Conservation (phyloP, 2,888 invertebrate genomes). For the Cerastis leucographa region DNA sequence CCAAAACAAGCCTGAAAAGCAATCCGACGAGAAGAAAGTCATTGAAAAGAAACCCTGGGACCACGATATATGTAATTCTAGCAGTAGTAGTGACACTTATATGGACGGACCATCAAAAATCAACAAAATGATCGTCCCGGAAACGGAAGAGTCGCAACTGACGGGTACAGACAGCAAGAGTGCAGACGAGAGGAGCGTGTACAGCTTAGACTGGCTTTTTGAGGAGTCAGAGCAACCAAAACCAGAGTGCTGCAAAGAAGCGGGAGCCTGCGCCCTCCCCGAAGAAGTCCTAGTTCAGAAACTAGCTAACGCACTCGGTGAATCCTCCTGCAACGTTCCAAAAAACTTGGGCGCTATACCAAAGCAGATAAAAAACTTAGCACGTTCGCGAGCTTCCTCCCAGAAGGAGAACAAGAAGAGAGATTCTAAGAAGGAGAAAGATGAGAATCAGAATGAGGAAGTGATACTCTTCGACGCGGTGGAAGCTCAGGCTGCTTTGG, state of each 20-base stretch:
- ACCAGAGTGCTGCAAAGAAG: slow-evolving; percentile 74
- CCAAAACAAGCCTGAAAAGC: slow-evolving; percentile 79
- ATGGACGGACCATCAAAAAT: slow-evolving; percentile 79
- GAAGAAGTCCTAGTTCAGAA: slow-evolving; percentile 81
- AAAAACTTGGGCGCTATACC: slow-evolving; percentile 94
- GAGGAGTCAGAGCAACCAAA: slow-evolving; percentile 79
- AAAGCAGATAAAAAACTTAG: slow-evolving; percentile 91
- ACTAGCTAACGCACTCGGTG: slow-evolving; percentile 83
- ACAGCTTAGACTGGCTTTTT: slow-evolving; percentile 88
- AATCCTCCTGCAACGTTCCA: slow-evolving; percentile 88
- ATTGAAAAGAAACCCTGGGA: slow-evolving; percentile 86
- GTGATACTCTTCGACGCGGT: slow-evolving; percentile 86
- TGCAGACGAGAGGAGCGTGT: slow-evolving; percentile 86
- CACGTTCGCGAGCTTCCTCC: slow-evolving; percentile 90
- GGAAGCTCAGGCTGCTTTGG: slow-evolving; percentile 90
- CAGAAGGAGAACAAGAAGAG: slow-evolving; percentile 90
- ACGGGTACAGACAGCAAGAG: slow-evolving; percentile 82
- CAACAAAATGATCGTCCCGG: slow-evolving; percentile 74
- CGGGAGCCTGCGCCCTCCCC: slow-evolving; percentile 70
- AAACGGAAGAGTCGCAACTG: slow-evolving; percentile 82
- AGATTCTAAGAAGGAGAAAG: slow-evolving; percentile 87
- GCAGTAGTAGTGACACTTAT: slow-evolving; percentile 90
- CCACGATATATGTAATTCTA: slow-evolving; percentile 91
- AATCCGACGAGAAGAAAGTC: slow-evolving; percentile 74
- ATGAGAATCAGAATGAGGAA: slow-evolving; percentile 86